Evolutionary conservation across 2,888 invertebrate species (phyloP).

Genomic region (Rhimphoctona megacephalus): DNA sequence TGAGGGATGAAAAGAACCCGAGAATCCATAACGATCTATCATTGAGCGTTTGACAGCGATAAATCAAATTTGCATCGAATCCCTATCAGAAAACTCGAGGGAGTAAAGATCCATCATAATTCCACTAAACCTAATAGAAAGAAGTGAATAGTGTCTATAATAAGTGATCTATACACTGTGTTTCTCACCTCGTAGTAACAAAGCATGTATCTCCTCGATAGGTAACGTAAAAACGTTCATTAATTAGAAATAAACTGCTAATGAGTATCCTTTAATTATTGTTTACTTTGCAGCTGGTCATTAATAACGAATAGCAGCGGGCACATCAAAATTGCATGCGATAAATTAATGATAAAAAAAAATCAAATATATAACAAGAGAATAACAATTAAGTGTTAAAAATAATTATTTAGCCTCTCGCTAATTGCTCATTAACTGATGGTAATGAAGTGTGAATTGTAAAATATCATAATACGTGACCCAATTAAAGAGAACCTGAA

Average conservation of each 20-base stretch:
- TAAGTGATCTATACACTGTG: neutral
- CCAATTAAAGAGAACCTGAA: neutral
- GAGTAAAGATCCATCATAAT: slow-evolving; percentile 50
- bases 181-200: neutral
- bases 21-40: slow-evolving; percentile 45
- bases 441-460: neutral
- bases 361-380: neutral
- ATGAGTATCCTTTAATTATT: neutral
- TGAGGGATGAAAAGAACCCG: slow-evolving; percentile 22
- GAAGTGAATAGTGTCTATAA: slow-evolving; percentile 4
- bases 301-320: slow-evolving; percentile 5
- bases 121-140: slow-evolving; percentile 35
- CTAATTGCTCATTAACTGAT: neutral
- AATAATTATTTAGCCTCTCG: neutral
- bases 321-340: neutral
- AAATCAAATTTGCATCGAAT: slow-evolving; percentile 43
- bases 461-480: neutral
- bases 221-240: neutral
- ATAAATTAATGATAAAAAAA: neutral
- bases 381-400: neutral
- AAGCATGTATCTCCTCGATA: neutral
- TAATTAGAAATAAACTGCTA: neutral
- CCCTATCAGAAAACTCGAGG: slow-evolving; percentile 11
- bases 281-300: neutral
- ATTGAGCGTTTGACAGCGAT: slow-evolving; percentile 40